These are phyloP conservation scores for Cosmia pyralina DNA, from an alignment of 2,888 invertebrate genomes.

Conservation along the genomic window DNA sequence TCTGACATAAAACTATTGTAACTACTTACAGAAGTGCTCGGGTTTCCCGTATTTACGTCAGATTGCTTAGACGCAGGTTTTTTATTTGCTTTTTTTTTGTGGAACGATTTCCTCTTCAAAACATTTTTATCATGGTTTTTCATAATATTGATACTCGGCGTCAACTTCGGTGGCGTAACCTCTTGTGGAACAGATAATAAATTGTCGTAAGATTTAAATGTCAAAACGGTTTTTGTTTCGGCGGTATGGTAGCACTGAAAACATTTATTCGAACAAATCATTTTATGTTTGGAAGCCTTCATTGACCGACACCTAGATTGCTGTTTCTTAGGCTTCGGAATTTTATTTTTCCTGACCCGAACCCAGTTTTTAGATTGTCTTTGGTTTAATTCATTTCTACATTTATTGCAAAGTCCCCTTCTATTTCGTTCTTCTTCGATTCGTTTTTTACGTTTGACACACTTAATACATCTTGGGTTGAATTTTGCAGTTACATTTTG, in stretches of 20 bases:
- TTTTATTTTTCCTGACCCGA: conserved; percentile 7
- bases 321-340: conserved; percentile 13
- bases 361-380: neutral
- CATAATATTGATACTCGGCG: neutral
- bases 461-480: neutral
- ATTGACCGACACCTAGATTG: neutral
- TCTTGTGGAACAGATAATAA: conserved; percentile 8
- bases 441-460: conserved; percentile 17
- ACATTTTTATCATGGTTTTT: neutral
- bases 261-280: conserved; percentile 34
- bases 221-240: conserved; percentile 29
- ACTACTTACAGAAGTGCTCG: conserved; percentile 65
- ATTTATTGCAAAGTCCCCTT: conserved; percentile 1
- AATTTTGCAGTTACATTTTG: neutral
- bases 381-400: neutral
- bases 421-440: neutral
- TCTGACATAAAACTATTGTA: conserved; percentile 70
- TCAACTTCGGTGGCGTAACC: neutral
- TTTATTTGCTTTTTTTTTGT: neutral
- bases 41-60: conserved; percentile 29
- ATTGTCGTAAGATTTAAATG: conserved; percentile 22
- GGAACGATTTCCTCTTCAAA: neutral
- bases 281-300: neutral
- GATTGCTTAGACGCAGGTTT: conserved; percentile 25
- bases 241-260: conserved; percentile 43